Conservation (phyloP, 2,797 vertebrate species). For the Etheostoma perlongum region DNA sequence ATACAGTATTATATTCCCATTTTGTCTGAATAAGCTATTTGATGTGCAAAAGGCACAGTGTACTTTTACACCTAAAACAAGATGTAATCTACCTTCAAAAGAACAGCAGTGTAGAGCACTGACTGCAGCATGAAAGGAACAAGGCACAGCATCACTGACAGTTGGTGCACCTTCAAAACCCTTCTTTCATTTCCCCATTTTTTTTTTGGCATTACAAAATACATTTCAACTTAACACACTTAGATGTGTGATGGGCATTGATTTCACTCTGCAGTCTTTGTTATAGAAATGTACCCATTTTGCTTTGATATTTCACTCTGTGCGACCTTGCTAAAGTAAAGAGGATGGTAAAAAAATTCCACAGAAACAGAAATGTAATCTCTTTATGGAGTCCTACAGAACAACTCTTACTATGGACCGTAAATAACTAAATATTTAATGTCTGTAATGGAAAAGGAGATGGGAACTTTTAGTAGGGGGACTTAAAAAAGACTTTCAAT, state of each 20-base stretch:
- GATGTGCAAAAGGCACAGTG: conserved; percentile 72
- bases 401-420: conserved; percentile 44
- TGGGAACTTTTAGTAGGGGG: conserved; percentile 50
- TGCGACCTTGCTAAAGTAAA: conserved; percentile 53
- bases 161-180: conserved; percentile 66
- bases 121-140: conserved; percentile 69
- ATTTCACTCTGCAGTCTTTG: conserved; percentile 69
- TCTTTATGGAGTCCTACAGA: conserved; percentile 54
- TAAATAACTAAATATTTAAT: conserved; percentile 72
- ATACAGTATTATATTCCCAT: conserved; percentile 49
- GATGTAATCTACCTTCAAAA: conserved; percentile 78
- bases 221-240: conserved; percentile 64
- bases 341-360: conserved; percentile 46
- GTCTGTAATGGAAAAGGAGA: conserved; percentile 69
- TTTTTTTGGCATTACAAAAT: conserved; percentile 64
- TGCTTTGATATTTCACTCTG: conserved; percentile 72
- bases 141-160: conserved; percentile 61
- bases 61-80: conserved; percentile 76
- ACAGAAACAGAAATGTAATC: conserved; percentile 42
- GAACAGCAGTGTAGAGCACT: conserved; percentile 58
- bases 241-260: conserved; percentile 69
- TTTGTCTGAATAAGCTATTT: conserved; percentile 66
- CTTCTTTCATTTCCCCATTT: conserved; percentile 39
- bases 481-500: conserved; percentile 52
- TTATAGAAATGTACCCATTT: conserved; percentile 69